phyloP scores from a whole-genome alignment of 2,888 invertebrate genomes.

The Polymixis lichenea region DNA sequence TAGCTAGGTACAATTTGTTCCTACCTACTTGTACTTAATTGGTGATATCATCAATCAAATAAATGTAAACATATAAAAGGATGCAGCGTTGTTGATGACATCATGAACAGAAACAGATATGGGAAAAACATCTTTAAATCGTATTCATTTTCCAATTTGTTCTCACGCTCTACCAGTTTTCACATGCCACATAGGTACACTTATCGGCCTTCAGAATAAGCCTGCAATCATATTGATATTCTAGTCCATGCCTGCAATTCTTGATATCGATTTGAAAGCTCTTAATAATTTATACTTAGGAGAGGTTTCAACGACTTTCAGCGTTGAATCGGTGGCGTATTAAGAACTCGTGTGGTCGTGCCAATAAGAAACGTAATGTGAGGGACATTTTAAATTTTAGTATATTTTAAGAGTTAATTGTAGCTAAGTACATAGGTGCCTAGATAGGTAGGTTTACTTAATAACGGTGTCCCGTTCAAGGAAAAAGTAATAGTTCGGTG shows the following conservation, averaged over 20 bases:
- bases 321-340: constrained; percentile 1
- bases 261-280: constrained; percentile 45
- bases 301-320: constrained; percentile 18
- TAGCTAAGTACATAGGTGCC: too few species aligned
- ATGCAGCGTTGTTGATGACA: not conserved
- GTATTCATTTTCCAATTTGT: not conserved
- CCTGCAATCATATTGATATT: constrained; percentile 42
- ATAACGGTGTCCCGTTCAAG: not conserved
- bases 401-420: not conserved
- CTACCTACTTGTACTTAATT: constrained; percentile 3
- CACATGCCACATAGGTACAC: not conserved
- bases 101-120: not conserved
- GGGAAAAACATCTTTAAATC: not conserved
- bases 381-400: constrained; percentile 3
- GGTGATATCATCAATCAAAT: constrained; percentile 28
- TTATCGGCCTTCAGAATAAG: constrained; percentile 1
- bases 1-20: not conserved
- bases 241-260: constrained; percentile 30
- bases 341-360: not conserved
- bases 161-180: not conserved
- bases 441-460: not conserved
- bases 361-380: not conserved
- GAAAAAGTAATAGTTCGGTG: not conserved
- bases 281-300: constrained; percentile 23
- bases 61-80: constrained; percentile 15